Conservation (phyloP, 2,113 vertebrate species). For the Colius striatus region DNA sequence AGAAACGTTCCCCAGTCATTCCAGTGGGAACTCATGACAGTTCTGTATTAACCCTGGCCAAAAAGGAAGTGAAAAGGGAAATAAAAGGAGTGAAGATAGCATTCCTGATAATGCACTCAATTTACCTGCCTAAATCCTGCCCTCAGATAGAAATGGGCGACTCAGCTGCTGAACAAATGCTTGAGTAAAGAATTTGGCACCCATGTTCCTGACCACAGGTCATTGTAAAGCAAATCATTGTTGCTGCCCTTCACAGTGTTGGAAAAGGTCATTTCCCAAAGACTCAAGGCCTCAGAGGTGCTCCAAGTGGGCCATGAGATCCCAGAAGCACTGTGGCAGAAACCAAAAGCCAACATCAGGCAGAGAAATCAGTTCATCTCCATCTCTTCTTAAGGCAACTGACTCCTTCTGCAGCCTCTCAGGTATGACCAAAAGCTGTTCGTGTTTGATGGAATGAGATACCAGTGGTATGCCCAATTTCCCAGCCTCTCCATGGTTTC, state of each 20-base stretch:
- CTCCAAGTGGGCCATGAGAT: neutral
- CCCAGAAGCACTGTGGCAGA: neutral
- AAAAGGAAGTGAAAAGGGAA: slow-evolving; percentile 17
- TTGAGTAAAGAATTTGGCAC: neutral
- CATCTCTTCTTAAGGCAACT: neutral
- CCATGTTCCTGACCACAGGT: neutral
- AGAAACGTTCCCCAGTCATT: slow-evolving; percentile 3
- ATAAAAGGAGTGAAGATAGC: neutral
- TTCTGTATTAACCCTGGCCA: neutral
- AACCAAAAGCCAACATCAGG: fast-evolving
- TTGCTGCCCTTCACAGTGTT: neutral
- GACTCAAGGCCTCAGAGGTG: neutral
- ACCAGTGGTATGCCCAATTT: neutral
- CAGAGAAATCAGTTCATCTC: neutral
- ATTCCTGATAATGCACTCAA: neutral
- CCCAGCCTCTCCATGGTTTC: neutral
- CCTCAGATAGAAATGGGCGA: neutral
- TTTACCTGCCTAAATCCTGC: neutral
- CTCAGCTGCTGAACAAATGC: neutral
- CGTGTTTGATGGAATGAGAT: neutral
- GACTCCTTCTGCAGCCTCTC: neutral
- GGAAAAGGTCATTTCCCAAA: neutral
- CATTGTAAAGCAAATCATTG: neutral
- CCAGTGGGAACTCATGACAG: neutral
- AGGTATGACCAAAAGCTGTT: neutral